Conservation (phyloP, 2,113 vertebrate genomes). For the Notiomystis cincta region DNA sequence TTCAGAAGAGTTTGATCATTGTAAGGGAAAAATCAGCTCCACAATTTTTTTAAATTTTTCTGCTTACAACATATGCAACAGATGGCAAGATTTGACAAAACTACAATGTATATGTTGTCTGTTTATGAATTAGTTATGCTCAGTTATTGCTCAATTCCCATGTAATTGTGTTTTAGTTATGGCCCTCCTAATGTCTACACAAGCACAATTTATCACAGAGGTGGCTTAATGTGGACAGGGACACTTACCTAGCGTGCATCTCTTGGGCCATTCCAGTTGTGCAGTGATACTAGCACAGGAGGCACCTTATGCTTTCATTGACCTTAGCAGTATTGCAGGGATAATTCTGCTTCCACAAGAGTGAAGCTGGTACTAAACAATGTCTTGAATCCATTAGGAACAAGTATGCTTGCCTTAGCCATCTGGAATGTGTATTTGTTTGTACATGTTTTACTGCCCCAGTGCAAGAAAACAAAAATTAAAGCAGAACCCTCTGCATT, state of each 20-base stretch:
- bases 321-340: neutral
- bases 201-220: neutral
- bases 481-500: neutral
- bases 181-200: neutral
- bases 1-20: neutral
- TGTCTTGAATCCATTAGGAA: neutral
- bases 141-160: neutral
- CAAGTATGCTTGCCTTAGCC: neutral
- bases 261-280: neutral
- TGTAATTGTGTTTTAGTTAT: neutral
- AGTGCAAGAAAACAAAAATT: slow-evolving; percentile 14
- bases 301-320: neutral
- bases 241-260: neutral
- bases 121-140: slow-evolving; percentile 37
- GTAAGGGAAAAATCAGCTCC: neutral
- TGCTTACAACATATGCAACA: neutral
- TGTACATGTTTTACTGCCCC: slow-evolving; percentile 18
- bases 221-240: neutral
- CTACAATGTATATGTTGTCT: neutral
- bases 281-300: neutral
- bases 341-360: neutral
- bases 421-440: slow-evolving; percentile 47
- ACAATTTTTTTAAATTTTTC: neutral
- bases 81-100: slow-evolving; percentile 34
- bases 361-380: neutral